Base-by-base conservation (phyloP, 2,113 vertebrate genomes). In the Etia nguti region DNA sequence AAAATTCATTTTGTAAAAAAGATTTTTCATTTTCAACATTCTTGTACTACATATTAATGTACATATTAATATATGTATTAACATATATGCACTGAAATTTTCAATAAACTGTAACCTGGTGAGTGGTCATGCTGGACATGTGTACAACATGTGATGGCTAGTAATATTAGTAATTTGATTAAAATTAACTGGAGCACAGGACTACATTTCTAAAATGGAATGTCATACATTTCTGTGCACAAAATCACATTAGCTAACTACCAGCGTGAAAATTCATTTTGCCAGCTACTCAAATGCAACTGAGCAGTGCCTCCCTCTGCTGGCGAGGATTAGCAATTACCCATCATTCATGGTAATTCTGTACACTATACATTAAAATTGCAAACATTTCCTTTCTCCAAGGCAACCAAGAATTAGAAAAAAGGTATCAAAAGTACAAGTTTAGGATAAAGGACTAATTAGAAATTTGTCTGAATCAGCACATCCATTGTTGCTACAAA, bases 251-350 rank as follows among this genome's bases (percentile, higher is more conserved):
- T 29, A n/a, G 18, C 16, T 9, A 79, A 79, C 29, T 79, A 0
- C 48, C 26, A 52, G 26, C 20, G 38, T 68, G 62, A 22, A 22
- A 68, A 41, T n/a, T 41, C 20, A 68, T 70, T 70, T 24, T 70
- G 36, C 7, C n/a, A 70, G 7, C n/a, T 70, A 70, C 65, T 70
- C 20, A 70, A 70, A 38, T 29, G 36, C 41, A 46, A 54, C 29
- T 59, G 85, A 70, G 29, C 48, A 62, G 43, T 89, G 87, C 34
- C 79, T 82, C 92, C 90, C 84, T 90, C 92, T 93, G 90, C 84
- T 92, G 92, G 91, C 15, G 12, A 81, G 6, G 18, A 13, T 24
- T 11, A 4, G 6, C 46, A 26, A 91, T 83, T 62, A 89, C 83
- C 22, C 10, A 81, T 41, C 18, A 79, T 46, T 16, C 56, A 52